phyloP scores from a whole-genome alignment of 2,888 invertebrate species.

The Smittia aterrima region DNA sequence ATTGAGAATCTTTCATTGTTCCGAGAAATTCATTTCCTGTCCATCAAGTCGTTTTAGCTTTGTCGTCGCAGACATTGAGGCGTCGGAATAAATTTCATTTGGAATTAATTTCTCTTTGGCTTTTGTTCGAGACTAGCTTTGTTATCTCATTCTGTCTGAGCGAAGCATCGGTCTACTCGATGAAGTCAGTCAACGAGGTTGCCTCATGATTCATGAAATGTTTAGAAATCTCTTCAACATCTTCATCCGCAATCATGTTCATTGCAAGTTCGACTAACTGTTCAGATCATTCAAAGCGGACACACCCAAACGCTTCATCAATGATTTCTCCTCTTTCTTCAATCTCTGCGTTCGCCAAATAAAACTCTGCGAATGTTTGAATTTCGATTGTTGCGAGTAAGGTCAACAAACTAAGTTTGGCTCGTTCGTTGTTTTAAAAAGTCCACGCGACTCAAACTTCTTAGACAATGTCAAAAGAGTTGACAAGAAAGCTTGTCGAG shows the following conservation, averaged over 20 bases:
- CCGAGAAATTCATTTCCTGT: conserved; percentile 32
- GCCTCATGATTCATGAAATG: too few relatives aligned
- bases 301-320: conserved; percentile 18
- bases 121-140: too few relatives aligned
- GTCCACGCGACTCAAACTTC: too few relatives aligned
- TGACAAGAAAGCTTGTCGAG: too few relatives aligned
- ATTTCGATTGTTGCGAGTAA: conserved; percentile 2
- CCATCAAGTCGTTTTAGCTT: neutral
- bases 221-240: too few relatives aligned
- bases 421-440: neutral
- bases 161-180: too few relatives aligned
- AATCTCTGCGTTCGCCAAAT: neutral
- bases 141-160: too few relatives aligned
- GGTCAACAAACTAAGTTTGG: conserved; percentile 31
- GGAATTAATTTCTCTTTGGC: neutral
- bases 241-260: neutral
- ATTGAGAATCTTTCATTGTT: neutral
- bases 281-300: conserved; percentile 1
- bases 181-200: too few relatives aligned
- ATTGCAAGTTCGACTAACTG: conserved; percentile 17
- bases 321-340: neutral
- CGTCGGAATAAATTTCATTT: neutral
- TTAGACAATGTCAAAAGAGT: too few relatives aligned
- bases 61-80: neutral
- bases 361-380: conserved; percentile 5